Percentiles rank a stretch among this genome's conserved stretches.
Evolutionary conservation across 1,140 invertebrate species (phyloP).

Genomic region (Drosophila murphyi): DNA sequence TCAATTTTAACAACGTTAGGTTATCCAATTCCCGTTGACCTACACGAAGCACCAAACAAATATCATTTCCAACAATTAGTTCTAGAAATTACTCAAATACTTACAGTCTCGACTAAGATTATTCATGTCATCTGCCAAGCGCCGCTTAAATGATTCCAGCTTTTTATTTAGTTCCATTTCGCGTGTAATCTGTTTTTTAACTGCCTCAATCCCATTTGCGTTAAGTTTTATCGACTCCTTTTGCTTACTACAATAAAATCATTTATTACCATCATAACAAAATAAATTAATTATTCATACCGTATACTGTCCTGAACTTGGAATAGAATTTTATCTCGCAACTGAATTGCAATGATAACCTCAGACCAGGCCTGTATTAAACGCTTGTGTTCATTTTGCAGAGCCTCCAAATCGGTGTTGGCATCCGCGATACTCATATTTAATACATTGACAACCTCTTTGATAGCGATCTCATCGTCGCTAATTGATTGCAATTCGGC

Average conservation of each 20-base stretch:
- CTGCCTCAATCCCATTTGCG: slow-evolving; percentile 86
- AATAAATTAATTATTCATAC: slow-evolving; percentile 25
- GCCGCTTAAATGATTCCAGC: slow-evolving; percentile 86
- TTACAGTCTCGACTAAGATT: slow-evolving; percentile 83
- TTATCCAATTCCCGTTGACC: slow-evolving; percentile 77
- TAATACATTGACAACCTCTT: slow-evolving; percentile 84
- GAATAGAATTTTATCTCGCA: slow-evolving; percentile 88
- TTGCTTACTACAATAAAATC: slow-evolving; percentile 84
- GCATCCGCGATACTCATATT: slow-evolving; percentile 86
- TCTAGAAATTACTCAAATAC: slow-evolving; percentile 2
- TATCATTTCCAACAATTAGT: background rate
- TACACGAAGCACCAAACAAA: slow-evolving; percentile 17
- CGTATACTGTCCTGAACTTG: slow-evolving; percentile 84
- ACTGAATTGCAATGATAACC: slow-evolving; percentile 88
- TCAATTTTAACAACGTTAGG: slow-evolving; percentile 84
- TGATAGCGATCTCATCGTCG: slow-evolving; percentile 85
- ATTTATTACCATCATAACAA: background rate
- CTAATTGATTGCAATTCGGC: slow-evolving; percentile 84
- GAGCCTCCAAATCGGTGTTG: slow-evolving; percentile 89
- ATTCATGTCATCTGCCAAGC: slow-evolving; percentile 86
- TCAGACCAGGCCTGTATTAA: slow-evolving; percentile 90
- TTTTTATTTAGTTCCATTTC: slow-evolving; percentile 89
- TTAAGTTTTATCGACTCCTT: slow-evolving; percentile 86
- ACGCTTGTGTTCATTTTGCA: slow-evolving; percentile 88
- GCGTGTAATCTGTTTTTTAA: slow-evolving; percentile 87